Conservation (phyloP, 2,797 vertebrate species). For the Ispidina lecontei region DNA sequence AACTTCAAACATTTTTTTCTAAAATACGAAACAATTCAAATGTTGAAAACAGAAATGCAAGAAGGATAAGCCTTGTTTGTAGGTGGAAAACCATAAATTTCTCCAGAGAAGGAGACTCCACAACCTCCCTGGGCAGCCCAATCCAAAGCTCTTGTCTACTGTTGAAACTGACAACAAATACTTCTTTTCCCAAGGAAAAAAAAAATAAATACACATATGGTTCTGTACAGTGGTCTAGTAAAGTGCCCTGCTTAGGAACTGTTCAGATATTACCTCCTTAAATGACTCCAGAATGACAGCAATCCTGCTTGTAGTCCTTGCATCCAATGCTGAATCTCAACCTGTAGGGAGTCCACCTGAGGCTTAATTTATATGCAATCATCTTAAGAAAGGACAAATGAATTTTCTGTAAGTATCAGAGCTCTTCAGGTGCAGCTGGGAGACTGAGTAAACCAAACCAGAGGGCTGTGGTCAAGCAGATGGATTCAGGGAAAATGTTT, state of each 20-base stretch:
- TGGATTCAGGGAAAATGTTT: conserved; percentile 1
- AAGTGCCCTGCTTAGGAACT: background rate
- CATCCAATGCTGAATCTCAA: background rate
- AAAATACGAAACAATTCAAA: background rate
- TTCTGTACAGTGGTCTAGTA: background rate
- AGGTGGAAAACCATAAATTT: background rate
- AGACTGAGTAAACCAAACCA: background rate
- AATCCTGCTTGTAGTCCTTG: background rate
- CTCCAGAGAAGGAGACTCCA: too few species aligned
- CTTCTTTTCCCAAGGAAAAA: background rate
- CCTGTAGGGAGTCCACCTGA: background rate
- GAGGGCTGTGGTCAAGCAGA: conserved; percentile 11
- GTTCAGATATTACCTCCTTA: background rate
- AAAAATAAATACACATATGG: background rate
- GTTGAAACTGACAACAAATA: background rate
- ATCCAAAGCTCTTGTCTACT: too few species aligned
- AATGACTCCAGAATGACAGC: background rate
- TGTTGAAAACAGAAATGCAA: background rate
- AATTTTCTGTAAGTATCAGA: conserved; percentile 8
- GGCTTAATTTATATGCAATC: conserved; percentile 1
- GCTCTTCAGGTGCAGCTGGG: background rate
- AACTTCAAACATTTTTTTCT: background rate
- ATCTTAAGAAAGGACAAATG: conserved; percentile 10
- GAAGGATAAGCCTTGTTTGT: background rate
- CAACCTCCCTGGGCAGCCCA: too few species aligned